Evolutionary conservation across 2,797 vertebrate species (phyloP), one percentile per base, ranked within the genome.

Genomic region (Hippocampus kuda): DNA sequence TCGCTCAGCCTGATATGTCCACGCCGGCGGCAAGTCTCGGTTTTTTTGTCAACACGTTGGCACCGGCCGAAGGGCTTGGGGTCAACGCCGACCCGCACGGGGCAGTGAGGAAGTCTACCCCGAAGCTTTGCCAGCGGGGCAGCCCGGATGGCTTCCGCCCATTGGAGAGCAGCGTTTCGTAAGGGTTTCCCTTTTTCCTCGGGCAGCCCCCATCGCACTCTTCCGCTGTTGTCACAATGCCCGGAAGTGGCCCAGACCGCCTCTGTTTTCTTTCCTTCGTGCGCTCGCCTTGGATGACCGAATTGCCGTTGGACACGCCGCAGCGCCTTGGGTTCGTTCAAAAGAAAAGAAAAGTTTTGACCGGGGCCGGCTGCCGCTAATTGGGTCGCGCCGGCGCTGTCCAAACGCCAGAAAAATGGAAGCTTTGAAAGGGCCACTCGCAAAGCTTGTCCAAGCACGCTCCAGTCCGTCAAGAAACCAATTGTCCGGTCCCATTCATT

Each of bases 181-280:
- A 90, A 90, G 90, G 88, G 34, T 38, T 91, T 88, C 90, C 90
- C 91, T 90, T 91, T 91, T 91, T 92, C 87, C 91, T 89, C 78
- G 83, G 80, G 82, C 89, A 5, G 77, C 88, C 86, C 85, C 86
- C 86, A 84, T 41, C 15, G 79, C 6, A 60, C 59, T 84, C 87
- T 89, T 92, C 90, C 90, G 90, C 88, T 88, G 69, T 67, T 90
- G 83, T 88, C 85, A 92, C 91, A 92, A 92, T 92, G 89, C 89
- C 90, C 90, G 91, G 91, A 92, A 92, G 91, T 90, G 76, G 85
- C 89, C 75, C 81, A 92, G 91, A 92, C 90, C 89, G 79, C 81
- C 81, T 86, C 78, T 87, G 84, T 90, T 87, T 91, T 90, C 86
- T 86, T 84, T 89, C 79, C 81, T 88, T 66, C 67, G 71, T 68